Percentiles rank a stretch among this genome's conserved stretches.
phyloP scores from a whole-genome alignment of 1,140 invertebrate genomes.

The Thrips palmi region DNA sequence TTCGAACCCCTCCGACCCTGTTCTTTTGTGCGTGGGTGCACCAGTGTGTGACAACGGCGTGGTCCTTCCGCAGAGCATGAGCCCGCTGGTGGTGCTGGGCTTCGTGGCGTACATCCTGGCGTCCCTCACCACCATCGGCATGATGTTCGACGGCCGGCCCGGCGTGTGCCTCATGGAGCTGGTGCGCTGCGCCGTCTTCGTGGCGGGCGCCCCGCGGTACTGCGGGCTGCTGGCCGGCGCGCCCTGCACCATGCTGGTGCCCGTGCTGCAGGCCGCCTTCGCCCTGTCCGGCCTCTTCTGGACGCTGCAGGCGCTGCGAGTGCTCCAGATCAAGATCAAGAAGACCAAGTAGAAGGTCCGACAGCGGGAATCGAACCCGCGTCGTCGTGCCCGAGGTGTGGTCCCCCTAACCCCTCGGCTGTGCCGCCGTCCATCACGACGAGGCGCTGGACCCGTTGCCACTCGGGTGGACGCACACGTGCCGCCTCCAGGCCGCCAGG shows the following conservation, averaged over 20 bases:
- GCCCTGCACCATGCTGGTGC: slow-evolving; percentile 8
- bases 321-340: slow-evolving; percentile 11
- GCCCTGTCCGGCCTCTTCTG: slow-evolving; percentile 13
- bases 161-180: slow-evolving; percentile 32
- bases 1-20: no score
- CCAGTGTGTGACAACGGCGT: slow-evolving; percentile 10
- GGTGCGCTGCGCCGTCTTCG: slow-evolving; percentile 29
- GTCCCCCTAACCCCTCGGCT: no score
- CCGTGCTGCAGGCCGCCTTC: slow-evolving; percentile 12
- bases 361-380: no score
- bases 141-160: slow-evolving; percentile 41
- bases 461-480: no score
- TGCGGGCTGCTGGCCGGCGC: background rate
- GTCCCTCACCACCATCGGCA: slow-evolving; percentile 44
- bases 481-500: no score
- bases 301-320: slow-evolving; percentile 12
- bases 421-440: no score
- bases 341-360: no score
- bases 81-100: slow-evolving; percentile 30
- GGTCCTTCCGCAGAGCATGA: slow-evolving; percentile 39
- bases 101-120: slow-evolving; percentile 42
- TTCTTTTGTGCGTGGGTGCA: background rate
- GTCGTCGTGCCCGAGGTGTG: no score
- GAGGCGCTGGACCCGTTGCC: no score
- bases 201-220: slow-evolving; percentile 11